Percentiles rank a stretch among this genome's conserved stretches.
Evolutionary conservation across 1,140 invertebrate species (phyloP).

Genomic region (Drosophila bipectinata): DNA sequence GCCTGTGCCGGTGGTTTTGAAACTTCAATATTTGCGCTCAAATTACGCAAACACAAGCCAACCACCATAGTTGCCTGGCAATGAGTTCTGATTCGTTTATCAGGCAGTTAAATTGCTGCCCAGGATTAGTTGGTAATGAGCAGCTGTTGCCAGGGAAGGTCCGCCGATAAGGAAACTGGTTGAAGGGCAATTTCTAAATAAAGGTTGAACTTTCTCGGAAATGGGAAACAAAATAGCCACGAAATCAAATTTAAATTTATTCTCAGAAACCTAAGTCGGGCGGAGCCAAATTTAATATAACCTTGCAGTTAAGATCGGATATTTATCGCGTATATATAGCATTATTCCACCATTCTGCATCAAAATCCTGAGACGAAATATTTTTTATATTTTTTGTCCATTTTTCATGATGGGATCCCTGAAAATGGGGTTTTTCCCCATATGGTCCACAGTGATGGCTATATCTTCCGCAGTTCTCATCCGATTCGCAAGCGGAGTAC

Average conservation of each 20-base stretch:
- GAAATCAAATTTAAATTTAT: slow-evolving; percentile 18
- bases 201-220: slow-evolving; percentile 6
- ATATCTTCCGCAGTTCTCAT: no score
- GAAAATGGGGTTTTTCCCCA: no score
- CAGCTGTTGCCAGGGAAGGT: slow-evolving; percentile 30
- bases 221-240: neutral
- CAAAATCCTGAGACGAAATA: no score
- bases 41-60: slow-evolving; percentile 48
- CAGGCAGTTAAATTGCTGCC: slow-evolving; percentile 1
- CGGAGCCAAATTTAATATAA: no score
- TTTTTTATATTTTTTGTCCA: no score
- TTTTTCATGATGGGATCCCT: no score
- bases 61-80: slow-evolving; percentile 32
- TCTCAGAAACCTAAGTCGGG: no score
- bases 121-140: slow-evolving; percentile 45
- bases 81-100: slow-evolving; percentile 3
- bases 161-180: neutral
- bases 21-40: slow-evolving; percentile 73
- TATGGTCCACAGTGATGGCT: no score
- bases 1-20: slow-evolving; percentile 50
- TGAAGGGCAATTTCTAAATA: neutral
- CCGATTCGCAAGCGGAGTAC: no score
- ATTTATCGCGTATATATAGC: no score
- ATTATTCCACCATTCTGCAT: no score
- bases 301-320: no score